Percentiles rank a stretch among this genome's conserved stretches.
phyloP scores from a whole-genome alignment of 2,797 vertebrate species.

The Halcyon smyrnensis region DNA sequence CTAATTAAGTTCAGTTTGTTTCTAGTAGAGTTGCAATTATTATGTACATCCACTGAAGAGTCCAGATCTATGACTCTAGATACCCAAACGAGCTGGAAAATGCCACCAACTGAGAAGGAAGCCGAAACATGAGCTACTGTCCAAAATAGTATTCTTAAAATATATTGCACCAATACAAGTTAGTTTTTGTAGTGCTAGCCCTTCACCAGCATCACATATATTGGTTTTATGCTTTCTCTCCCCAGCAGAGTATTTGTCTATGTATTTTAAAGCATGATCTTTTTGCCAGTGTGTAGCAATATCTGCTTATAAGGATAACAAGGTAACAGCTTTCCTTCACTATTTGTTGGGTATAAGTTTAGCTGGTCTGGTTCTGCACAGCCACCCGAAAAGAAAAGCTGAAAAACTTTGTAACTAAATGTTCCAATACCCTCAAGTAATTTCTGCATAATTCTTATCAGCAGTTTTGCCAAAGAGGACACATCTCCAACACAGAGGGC shows the following conservation, averaged over 20 bases:
- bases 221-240: background rate
- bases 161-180: background rate
- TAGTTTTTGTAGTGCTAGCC: background rate
- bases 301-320: background rate
- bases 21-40: background rate
- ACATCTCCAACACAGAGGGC: constrained; percentile 9
- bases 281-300: background rate
- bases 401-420: background rate
- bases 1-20: background rate
- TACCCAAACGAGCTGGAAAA: background rate
- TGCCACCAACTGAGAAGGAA: background rate
- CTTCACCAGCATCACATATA: background rate
- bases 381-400: background rate
- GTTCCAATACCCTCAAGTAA: background rate
- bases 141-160: background rate
- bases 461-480: background rate
- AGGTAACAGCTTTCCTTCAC: background rate
- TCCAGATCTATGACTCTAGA: background rate
- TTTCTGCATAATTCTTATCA: background rate
- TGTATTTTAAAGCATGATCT: background rate
- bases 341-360: accelerated
- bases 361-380: background rate
- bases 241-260: background rate
- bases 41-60: background rate
- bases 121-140: background rate